A percentile compares a stretch with the other conserved stretches of the same genome.
phyloP scores from a whole-genome alignment of 92 coral and sea anemone genomes.

The Nematostella vectensis region DNA sequence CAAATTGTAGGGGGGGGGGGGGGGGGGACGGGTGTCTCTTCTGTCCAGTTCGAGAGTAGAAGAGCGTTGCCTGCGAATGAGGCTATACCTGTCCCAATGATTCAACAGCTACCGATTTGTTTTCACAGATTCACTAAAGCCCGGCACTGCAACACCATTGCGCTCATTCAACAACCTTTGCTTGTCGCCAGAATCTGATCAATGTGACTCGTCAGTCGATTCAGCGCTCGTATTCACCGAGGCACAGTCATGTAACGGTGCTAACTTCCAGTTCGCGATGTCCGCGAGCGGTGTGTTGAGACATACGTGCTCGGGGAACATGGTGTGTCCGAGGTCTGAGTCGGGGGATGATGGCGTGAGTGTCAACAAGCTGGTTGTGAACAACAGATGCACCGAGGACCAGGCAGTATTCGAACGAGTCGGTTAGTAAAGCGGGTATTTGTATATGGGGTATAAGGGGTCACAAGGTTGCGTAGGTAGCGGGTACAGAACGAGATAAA shows the following conservation, averaged over 20 bases:
- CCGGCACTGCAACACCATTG: conserved; percentile 12
- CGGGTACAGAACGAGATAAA: no score
- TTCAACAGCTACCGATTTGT: no score
- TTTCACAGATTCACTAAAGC: no score
- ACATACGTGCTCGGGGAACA: conserved; percentile 43
- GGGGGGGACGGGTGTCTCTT: no score
- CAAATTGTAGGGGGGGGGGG: no score
- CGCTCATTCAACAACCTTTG: conserved; percentile 28
- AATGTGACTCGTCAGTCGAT: conserved; percentile 27
- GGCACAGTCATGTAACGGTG: conserved; percentile 4
- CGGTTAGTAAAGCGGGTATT: conserved; percentile 28
- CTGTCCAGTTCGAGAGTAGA: no score
- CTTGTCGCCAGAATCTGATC: conserved; percentile 18
- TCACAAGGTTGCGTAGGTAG: no score
- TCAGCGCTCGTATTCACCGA: conserved; percentile 22
- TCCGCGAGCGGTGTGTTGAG: conserved; percentile 19
- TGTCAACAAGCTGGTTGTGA: conserved; percentile 29
- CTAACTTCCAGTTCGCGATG: conserved; percentile 19
- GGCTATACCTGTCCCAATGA: no score
- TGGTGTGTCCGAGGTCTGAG: conserved; percentile 28
- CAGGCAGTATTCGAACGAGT: conserved; percentile 22
- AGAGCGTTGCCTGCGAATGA: no score
- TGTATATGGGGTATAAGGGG: no score
- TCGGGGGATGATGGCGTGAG: conserved; percentile 10
- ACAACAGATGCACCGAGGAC: conserved; percentile 16